These are phyloP conservation scores for Batillaria attramentaria DNA, from an alignment of 1,140 invertebrate genomes.

Conservation along the genomic window DNA sequence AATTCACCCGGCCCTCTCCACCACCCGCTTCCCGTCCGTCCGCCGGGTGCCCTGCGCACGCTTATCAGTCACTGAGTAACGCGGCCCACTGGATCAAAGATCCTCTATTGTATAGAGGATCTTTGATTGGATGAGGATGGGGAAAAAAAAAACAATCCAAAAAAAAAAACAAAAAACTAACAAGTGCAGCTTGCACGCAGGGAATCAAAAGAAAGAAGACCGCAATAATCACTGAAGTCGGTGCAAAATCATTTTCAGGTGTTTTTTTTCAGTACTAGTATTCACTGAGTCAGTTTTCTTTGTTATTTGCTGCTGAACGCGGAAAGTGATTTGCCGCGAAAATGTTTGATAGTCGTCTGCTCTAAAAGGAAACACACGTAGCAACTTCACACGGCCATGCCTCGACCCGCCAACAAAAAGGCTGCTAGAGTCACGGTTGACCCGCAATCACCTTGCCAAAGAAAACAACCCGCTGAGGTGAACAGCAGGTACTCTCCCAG, in stretches of 20 bases:
- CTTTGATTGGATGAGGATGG: no score
- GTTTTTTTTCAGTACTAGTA: neutral
- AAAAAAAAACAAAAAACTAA: neutral
- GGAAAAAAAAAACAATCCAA: neutral
- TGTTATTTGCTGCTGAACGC: neutral
- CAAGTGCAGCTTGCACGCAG: neutral
- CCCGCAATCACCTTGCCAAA: neutral
- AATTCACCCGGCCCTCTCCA: no score
- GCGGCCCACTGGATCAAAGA: no score
- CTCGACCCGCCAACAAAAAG: neutral
- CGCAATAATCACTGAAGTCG: no score
- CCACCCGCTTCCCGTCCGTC: no score
- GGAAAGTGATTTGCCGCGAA: neutral
- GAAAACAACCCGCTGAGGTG: neutral
- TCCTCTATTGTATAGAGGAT: no score
- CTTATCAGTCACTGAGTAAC: no score
- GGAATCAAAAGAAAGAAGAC: no score
- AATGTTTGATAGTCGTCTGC: constrained; percentile 12
- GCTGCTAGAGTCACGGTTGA: neutral
- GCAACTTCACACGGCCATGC: neutral
- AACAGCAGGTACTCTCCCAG: neutral
- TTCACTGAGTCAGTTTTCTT: neutral
- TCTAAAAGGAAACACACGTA: neutral
- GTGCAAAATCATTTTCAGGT: no score
- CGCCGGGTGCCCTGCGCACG: no score